Evolutionary conservation across 23 tunicate species (phyloP).

Genomic region (Botrylloides violaceus): DNA sequence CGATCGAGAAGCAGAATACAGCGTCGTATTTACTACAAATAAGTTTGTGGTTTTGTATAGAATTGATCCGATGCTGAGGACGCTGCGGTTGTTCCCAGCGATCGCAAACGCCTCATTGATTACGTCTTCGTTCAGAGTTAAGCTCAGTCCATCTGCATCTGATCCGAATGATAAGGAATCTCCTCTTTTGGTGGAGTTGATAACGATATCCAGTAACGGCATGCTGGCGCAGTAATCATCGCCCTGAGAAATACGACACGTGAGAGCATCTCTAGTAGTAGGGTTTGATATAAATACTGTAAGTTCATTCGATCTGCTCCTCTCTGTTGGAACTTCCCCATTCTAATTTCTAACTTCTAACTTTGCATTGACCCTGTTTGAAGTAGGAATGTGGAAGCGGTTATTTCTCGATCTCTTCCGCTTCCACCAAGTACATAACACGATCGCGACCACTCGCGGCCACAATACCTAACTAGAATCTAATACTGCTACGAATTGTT

Average conservation of each 20-base stretch:
- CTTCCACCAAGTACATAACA: no score
- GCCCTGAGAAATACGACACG: neutral
- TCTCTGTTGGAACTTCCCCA: no score
- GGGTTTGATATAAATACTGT: no score
- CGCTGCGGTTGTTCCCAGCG: constrained; percentile 7
- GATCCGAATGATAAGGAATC: neutral
- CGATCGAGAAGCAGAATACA: neutral
- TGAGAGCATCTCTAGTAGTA: constrained; percentile 4
- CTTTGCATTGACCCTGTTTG: no score
- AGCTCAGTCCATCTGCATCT: neutral
- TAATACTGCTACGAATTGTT: no score
- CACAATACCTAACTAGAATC: no score
- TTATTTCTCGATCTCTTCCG: no score
- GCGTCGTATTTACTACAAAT: neutral
- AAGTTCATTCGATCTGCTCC: no score
- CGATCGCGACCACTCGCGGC: no score
- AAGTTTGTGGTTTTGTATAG: neutral
- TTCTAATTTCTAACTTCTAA: no score
- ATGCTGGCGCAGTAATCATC: neutral
- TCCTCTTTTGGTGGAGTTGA: neutral
- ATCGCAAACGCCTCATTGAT: constrained; percentile 4
- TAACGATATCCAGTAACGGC: neutral
- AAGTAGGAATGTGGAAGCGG: no score
- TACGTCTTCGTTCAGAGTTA: neutral
- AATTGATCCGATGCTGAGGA: constrained; percentile 31